Evolutionary conservation across 37 sponge, comb jelly and placozoan genomes (phyloP), one percentile per base, ranked within the genome.

Genomic region (Geodia barretti): DNA sequence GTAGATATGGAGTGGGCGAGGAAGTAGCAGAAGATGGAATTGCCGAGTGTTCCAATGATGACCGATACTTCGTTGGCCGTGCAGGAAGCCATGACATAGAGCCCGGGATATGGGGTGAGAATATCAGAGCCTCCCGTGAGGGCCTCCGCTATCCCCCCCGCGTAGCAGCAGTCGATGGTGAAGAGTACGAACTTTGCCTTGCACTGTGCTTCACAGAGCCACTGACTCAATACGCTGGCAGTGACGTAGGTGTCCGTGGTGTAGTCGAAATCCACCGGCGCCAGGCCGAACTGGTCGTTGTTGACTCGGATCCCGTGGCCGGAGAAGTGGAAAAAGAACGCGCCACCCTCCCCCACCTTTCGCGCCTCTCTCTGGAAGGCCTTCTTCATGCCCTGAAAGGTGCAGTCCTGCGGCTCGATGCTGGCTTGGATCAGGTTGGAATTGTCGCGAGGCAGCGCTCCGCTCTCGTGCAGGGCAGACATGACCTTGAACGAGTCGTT

Each of bases 311-410:
- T 73, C 7, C 93, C 93, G 42, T 93, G 93, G 5, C 89, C 93
- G 31, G 86, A 83, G 70, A 86, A 88, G 64, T 80, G 77, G 71
- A 88, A 88, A 3, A 93, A 60, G 60, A 88, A 83, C 21, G 89
- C 39, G 20, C 89, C 89, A 24, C 73, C 61, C 1, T 60, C 40
- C 7, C 85, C 86, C 21, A 85, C 93, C 39, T 61, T 77, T 23
- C 64, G 39, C 8, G 93, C 93, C 20, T 62, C 23, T 32, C 85
- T 68, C 37, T 74, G 79, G 37, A 92, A 84, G 19, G 67, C 34
- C 28, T 37, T 42, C 32, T 78, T 80, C 47, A 92, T 81, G 0
- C 89, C 93, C 9, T 85, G 58, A 20, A 69, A 62, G 1, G 69
- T 89, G 42, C 85, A 89, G 1, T 39, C 5, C 23, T 68, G 76